Evolutionary conservation across 1,140 invertebrate genomes (phyloP).

Genomic region (Stenopsyche tienmushanensis): DNA sequence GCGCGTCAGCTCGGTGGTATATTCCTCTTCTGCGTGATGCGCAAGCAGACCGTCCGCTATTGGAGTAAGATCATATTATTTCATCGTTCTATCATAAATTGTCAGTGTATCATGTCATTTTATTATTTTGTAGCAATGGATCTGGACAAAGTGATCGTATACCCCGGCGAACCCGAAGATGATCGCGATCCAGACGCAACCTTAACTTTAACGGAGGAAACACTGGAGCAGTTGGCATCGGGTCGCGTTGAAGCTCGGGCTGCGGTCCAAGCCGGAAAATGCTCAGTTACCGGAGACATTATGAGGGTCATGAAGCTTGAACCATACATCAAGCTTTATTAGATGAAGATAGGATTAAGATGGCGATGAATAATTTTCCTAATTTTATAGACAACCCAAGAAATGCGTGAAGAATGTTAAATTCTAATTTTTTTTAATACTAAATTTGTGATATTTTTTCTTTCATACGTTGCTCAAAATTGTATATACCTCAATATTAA

Average conservation of each 20-base stretch:
- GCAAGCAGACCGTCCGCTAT: slow-evolving; percentile 49
- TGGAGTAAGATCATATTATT: slow-evolving; percentile 49
- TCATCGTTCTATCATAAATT: neutral
- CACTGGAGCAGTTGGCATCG: slow-evolving; percentile 49
- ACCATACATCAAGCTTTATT: slow-evolving; percentile 51
- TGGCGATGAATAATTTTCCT: too few relatives aligned
- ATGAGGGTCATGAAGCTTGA: slow-evolving; percentile 56
- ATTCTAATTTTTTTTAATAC: too few relatives aligned
- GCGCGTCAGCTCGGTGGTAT: slow-evolving; percentile 49
- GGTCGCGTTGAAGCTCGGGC: slow-evolving; percentile 48
- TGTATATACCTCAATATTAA: too few relatives aligned
- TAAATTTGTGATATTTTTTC: too few relatives aligned
- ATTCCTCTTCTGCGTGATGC: slow-evolving; percentile 54
- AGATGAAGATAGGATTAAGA: too few relatives aligned
- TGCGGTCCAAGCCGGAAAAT: slow-evolving; percentile 53
- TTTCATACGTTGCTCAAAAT: too few relatives aligned
- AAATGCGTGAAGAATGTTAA: too few relatives aligned
- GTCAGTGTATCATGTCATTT: neutral
- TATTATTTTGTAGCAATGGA: slow-evolving; percentile 48
- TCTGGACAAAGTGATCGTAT: slow-evolving; percentile 50
- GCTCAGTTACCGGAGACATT: slow-evolving; percentile 54
- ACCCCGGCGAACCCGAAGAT: slow-evolving; percentile 49
- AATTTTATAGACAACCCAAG: too few relatives aligned
- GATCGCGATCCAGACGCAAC: slow-evolving; percentile 52
- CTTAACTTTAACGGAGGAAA: slow-evolving; percentile 52